Evolutionary conservation across 2,113 vertebrate genomes (phyloP).

Genomic region (Pan troglodytes): NHGRI_mPanTro3-v2.1_pri NC_086015.1:85540001-85540500

Average conservation of each 20-base stretch:
- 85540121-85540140: not conserved
- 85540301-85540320: not conserved
- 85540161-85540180: not conserved
- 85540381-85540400: not conserved
- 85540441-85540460: not conserved
- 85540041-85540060: not conserved
- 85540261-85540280: not conserved
- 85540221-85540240: not conserved
- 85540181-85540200: not conserved
- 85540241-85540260: not conserved
- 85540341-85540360: not conserved
- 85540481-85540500: not conserved
- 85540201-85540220: not conserved
- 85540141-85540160: not conserved
- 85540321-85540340: not conserved
- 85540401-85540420: not conserved
- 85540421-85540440: not conserved
- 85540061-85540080: not conserved
- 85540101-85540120: not conserved
- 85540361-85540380: not conserved
- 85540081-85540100: not conserved
- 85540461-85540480: not conserved
- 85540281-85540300: not conserved
- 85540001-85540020: not conserved
- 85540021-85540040: not conserved